Conservation (phyloP, 2,888 invertebrate species). For the Aproaerema taeniolella region DNA sequence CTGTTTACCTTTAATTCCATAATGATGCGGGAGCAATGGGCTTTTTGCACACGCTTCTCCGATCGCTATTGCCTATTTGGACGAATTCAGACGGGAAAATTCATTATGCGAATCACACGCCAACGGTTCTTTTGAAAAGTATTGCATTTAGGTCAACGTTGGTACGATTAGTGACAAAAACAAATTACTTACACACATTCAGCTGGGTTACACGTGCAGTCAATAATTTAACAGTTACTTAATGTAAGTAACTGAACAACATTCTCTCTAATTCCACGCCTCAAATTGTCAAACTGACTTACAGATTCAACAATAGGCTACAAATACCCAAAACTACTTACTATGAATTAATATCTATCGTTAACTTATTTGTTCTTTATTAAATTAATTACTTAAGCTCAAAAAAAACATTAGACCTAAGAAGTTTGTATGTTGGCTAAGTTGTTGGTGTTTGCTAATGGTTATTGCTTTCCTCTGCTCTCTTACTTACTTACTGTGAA, state of each 20-base stretch:
- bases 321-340: too few relatives aligned
- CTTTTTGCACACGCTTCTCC: conserved; percentile 53
- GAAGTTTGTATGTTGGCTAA: too few relatives aligned
- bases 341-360: too few relatives aligned
- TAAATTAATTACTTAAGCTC: too few relatives aligned
- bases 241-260: conserved; percentile 8
- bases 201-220: conserved; percentile 5
- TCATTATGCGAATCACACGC: conserved; percentile 31
- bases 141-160: conserved; percentile 15
- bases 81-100: conserved; percentile 28
- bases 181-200: conserved; percentile 1
- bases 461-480: too few relatives aligned
- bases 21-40: conserved; percentile 56
- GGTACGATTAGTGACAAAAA: conserved; percentile 11
- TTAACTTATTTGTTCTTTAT: too few relatives aligned
- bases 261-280: too few relatives aligned
- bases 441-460: too few relatives aligned
- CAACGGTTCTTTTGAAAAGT: conserved; percentile 19
- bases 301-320: too few relatives aligned
- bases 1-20: conserved; percentile 71
- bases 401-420: too few relatives aligned
- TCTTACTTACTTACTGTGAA: too few relatives aligned
- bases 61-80: conserved; percentile 31
- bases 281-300: too few relatives aligned
- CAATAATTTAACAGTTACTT: conserved; percentile 4